These are phyloP conservation scores for Spheniscus humboldti DNA, from an alignment of 2,797 vertebrate genomes.

Conservation along the genomic window DNA sequence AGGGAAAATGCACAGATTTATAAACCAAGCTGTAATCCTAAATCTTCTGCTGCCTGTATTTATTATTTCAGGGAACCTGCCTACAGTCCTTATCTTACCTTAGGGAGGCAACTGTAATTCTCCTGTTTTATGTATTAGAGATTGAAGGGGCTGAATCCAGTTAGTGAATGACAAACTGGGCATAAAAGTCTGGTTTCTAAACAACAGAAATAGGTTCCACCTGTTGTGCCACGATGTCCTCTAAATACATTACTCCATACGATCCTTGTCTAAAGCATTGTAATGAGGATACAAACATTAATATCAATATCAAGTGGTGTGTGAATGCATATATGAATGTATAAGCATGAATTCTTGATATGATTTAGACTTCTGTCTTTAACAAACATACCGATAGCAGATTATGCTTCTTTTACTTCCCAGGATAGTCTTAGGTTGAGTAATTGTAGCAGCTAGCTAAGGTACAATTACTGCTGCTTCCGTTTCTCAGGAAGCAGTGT, in stretches of 20 bases:
- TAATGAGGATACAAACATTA: background rate
- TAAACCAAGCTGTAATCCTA: background rate
- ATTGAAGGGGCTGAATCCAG: background rate
- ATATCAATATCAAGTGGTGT: background rate
- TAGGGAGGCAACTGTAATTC: background rate
- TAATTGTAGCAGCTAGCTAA: background rate
- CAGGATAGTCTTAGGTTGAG: background rate
- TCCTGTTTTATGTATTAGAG: background rate
- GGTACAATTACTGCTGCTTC: background rate
- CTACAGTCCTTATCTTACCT: background rate
- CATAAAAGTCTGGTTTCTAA: background rate
- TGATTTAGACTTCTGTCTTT: background rate
- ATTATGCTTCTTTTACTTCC: background rate
- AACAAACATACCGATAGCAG: background rate
- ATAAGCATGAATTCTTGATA: background rate
- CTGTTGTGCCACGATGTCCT: background rate
- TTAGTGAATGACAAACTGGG: background rate
- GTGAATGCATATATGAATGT: background rate
- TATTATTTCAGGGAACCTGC: background rate
- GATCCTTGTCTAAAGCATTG: background rate
- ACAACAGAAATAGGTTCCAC: background rate
- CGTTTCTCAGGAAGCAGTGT: background rate
- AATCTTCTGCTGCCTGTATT: slow-evolving; percentile 4
- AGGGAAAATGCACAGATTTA: slow-evolving; percentile 1
- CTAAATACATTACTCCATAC: background rate